Conservation (phyloP, 2,113 vertebrate genomes). For the Poeciliopsis prolifica region DNA sequence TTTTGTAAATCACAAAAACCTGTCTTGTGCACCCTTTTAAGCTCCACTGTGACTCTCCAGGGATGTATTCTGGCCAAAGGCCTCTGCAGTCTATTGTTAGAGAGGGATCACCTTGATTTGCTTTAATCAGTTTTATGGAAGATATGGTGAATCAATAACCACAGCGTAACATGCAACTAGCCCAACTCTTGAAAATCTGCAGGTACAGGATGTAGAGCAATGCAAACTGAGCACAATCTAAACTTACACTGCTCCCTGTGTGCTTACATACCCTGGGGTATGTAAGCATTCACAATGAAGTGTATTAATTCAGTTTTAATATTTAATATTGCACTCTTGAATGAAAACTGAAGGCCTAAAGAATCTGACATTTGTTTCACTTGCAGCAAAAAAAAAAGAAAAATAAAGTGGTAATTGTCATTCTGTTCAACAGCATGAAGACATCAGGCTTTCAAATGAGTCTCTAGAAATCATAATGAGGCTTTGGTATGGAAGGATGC, state of each 20-base stretch:
- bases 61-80: slow-evolving; percentile 5
- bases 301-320: slow-evolving; percentile 46
- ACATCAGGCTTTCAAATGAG: slow-evolving; percentile 24
- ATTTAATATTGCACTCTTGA: slow-evolving; percentile 46
- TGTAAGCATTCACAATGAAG: slow-evolving; percentile 26
- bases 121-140: slow-evolving; percentile 1
- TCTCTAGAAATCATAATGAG: slow-evolving; percentile 29
- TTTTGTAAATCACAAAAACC: background rate
- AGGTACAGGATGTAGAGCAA: background rate
- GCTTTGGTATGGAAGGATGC: slow-evolving; percentile 18
- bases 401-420: slow-evolving; percentile 15
- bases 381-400: slow-evolving; percentile 11
- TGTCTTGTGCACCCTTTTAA: background rate
- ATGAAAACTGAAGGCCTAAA: slow-evolving; percentile 45
- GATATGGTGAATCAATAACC: background rate
- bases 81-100: slow-evolving; percentile 1
- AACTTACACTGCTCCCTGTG: slow-evolving; percentile 27
- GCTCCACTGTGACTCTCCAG: background rate
- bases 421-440: slow-evolving; percentile 33
- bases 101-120: background rate
- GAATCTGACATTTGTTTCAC: slow-evolving; percentile 30
- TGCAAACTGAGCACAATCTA: slow-evolving; percentile 5
- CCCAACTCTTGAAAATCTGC: slow-evolving; percentile 13
- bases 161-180: background rate
- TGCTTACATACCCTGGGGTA: background rate